Conservation (phyloP, 2,888 invertebrate species). For the Lumbricus terrestris region DNA sequence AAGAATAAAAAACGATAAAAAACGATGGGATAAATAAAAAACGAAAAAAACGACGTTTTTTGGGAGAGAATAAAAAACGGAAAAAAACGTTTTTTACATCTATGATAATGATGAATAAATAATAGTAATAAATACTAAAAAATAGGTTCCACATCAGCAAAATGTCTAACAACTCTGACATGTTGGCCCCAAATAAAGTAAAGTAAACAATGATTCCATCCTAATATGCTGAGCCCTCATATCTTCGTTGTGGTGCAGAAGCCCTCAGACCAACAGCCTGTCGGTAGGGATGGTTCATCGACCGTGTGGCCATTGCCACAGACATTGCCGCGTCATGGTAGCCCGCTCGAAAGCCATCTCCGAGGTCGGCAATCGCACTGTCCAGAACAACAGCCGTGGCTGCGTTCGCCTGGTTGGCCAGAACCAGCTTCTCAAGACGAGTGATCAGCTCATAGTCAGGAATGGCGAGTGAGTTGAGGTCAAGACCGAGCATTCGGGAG, state of each 20-base stretch:
- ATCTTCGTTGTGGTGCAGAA: not conserved
- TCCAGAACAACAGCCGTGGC: conserved; percentile 52
- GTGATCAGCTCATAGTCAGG: conserved; percentile 61
- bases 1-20: too few species aligned
- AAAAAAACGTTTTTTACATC: too few species aligned
- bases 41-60: too few species aligned
- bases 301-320: conserved; percentile 15
- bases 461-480: conserved; percentile 57
- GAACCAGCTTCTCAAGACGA: conserved; percentile 58
- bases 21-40: too few species aligned
- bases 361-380: conserved; percentile 50
- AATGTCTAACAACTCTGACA: not conserved
- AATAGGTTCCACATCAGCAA: not conserved
- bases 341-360: conserved; percentile 50
- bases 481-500: conserved; percentile 59
- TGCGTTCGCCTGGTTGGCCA: conserved; percentile 54
- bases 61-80: too few species aligned
- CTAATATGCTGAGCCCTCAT: not conserved
- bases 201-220: not conserved
- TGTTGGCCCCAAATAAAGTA: not conserved
- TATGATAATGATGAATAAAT: too few species aligned
- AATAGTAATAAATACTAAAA: not conserved
- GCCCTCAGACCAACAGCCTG: not conserved
- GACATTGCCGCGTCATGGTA: conserved; percentile 44
- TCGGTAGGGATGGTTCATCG: not conserved